A percentile compares a stretch with the other conserved stretches of the same genome.
Evolutionary conservation across 2,888 invertebrate species (phyloP).

Genomic region (Nymphalis polychloros): DNA sequence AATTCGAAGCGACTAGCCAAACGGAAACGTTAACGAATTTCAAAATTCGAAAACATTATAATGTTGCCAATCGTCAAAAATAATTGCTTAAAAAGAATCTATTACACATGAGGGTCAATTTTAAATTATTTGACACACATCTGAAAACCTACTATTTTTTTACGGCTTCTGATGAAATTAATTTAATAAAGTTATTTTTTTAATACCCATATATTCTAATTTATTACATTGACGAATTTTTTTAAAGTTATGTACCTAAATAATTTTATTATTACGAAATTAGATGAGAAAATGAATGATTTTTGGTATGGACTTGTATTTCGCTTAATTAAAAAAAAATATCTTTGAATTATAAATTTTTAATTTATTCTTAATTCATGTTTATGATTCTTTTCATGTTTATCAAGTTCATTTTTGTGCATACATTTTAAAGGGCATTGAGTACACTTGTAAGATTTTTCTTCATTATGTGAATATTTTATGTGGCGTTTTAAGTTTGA

Average conservation of each 20-base stretch:
- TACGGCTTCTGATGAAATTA: no score
- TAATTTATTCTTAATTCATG: constrained; percentile 10
- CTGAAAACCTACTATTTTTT: background rate
- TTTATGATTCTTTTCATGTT: constrained; percentile 52
- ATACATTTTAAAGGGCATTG: constrained; percentile 53
- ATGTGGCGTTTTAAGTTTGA: constrained; percentile 73
- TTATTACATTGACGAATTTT: no score
- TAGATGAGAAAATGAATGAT: background rate
- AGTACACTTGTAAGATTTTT: constrained; percentile 50
- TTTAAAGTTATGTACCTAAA: no score
- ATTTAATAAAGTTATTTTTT: no score
- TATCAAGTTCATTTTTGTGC: constrained; percentile 53
- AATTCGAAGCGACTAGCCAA: constrained; percentile 36
- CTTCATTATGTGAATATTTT: constrained; percentile 52
- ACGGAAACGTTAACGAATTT: constrained; percentile 61
- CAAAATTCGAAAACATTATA: constrained; percentile 56
- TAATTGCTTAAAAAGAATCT: background rate
- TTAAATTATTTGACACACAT: background rate
- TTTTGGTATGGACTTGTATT: background rate
- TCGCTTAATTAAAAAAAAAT: background rate
- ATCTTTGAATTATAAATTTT: background rate
- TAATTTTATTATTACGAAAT: no score
- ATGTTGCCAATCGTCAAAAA: constrained; percentile 21
- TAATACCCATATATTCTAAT: no score
- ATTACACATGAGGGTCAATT: background rate